These are phyloP conservation scores for Psittacula echo DNA, from an alignment of 2,797 vertebrate genomes.

Conservation along the genomic window DNA sequence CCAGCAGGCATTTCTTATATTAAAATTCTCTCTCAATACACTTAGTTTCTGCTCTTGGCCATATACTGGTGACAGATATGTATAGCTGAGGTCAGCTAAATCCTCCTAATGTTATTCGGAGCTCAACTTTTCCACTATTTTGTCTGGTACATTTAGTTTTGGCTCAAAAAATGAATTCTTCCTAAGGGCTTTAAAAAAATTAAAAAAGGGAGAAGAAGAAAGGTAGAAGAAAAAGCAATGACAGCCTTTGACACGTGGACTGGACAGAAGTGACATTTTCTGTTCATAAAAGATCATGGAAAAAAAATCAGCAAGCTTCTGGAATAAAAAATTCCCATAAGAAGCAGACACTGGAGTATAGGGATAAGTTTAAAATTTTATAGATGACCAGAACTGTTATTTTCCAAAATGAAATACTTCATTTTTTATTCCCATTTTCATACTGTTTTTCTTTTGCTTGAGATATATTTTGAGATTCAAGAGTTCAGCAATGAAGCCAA, in stretches of 20 bases:
- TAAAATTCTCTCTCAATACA: background rate
- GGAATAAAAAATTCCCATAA: background rate
- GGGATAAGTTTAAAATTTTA: background rate
- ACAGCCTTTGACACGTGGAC: background rate
- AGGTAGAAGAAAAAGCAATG: background rate
- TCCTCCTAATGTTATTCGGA: background rate
- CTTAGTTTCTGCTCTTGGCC: background rate
- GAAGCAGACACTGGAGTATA: background rate
- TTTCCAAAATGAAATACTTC: background rate
- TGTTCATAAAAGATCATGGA: background rate
- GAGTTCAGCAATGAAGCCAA: background rate
- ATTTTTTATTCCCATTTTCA: background rate
- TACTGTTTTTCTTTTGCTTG: background rate
- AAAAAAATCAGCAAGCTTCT: background rate
- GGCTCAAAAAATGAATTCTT: background rate
- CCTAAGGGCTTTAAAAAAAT: background rate
- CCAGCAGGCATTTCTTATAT: background rate
- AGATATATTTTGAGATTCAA: background rate
- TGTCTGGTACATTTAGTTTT: background rate
- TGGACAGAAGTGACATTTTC: background rate
- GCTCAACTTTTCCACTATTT: background rate
- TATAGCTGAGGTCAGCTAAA: background rate
- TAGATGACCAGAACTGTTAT: background rate
- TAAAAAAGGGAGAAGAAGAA: background rate
- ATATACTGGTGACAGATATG: background rate